Evolutionary conservation across 2,113 vertebrate genomes (phyloP), one percentile per base, ranked within the genome.

Genomic region (Oriolus oriolus): DNA sequence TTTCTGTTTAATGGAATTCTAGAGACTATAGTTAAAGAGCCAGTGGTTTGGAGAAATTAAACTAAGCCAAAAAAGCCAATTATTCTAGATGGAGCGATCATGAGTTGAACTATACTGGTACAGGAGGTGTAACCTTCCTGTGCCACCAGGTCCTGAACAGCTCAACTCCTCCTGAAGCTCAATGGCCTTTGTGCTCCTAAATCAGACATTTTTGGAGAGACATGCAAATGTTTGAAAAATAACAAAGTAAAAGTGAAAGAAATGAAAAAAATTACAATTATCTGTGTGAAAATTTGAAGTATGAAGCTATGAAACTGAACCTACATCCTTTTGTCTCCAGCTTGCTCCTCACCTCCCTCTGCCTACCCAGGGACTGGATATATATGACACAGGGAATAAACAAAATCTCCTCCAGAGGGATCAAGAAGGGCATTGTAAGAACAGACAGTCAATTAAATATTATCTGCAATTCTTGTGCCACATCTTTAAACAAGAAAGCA

Each of bases 401-500:
- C 88, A 75, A 53, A 78, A 64, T 11, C 56, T 88, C 76, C 56
- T 70, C 95, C 84, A 96, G 86, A 80, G 63, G 84, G 85, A 91
- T 69, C 96, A 90, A 95, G 89, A 97, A 84, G 93, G 87, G 93
- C 88, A 86, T 19, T 93, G 71, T 81, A 71, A 86, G 90, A 87
- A 90, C 88, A 96, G 84, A 96, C 75, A 97, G 96, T 96, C 94
- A 95, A 71, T 96, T 97, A 95, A 93, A 45, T 65, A 93, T 89
- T 93, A 92, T 96, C 92, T 89, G 90, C 61, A 84, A 68, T 61
- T 54, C 73, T 53, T 16, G 49, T 78, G 53, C 69, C 78, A 81
- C 63, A 84, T 84, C 68, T 89, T 84, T 37, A 78, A 96, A 84
- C 41, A 86, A 68, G 41, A 53, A 81, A 87, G 87, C 81, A 83